These are phyloP conservation scores for Clarias macrocephalus DNA, from an alignment of 2,113 vertebrate genomes.

Conservation along the genomic window DNA sequence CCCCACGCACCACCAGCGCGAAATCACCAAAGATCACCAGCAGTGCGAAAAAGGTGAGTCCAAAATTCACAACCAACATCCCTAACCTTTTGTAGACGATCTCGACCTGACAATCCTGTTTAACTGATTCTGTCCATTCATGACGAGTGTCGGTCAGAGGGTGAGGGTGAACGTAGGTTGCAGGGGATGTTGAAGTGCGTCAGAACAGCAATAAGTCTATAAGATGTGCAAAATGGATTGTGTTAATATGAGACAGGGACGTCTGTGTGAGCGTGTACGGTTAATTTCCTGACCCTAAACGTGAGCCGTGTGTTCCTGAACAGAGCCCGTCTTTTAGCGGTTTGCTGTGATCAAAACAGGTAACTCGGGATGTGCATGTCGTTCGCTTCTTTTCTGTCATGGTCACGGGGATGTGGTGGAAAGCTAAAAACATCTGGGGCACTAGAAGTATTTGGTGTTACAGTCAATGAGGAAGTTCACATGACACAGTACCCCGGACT, in stretches of 20 bases:
- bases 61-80: not conserved
- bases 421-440: not conserved
- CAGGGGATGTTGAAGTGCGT: not conserved
- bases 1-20: constrained; percentile 52
- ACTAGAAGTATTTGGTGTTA: not conserved
- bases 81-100: not conserved
- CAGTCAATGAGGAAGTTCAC: not conserved
- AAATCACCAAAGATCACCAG: constrained; percentile 66
- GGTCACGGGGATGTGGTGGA: not conserved
- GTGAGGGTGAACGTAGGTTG: not conserved
- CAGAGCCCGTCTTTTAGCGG: not conserved
- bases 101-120: not conserved
- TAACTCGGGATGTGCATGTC: not conserved
- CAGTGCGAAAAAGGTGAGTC: constrained; percentile 68
- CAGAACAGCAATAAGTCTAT: not conserved
- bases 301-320: not conserved
- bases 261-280: not conserved
- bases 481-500: not conserved
- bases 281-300: not conserved
- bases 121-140: not conserved
- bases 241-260: not conserved
- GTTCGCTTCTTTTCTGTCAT: not conserved
- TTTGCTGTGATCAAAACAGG: constrained; percentile 11
- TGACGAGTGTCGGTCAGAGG: not conserved
- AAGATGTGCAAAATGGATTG: no score